These are phyloP conservation scores for Empidonax alnorum DNA, from an alignment of 2,113 vertebrate species.

Conservation along the genomic window DNA sequence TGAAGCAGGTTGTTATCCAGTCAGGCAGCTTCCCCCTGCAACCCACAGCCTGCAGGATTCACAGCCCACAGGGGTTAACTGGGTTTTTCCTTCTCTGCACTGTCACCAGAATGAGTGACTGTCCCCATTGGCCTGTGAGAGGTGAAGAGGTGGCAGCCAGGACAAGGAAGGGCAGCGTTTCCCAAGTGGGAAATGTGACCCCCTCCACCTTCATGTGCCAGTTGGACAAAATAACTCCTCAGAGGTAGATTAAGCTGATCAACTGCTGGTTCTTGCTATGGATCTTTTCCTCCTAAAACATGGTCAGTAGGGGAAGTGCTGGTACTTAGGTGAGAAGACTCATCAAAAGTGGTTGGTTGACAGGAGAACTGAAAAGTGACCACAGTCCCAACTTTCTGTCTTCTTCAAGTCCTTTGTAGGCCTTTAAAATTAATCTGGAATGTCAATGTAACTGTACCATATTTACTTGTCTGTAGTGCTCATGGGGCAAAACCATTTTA, in stretches of 20 bases:
- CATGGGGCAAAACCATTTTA: background rate
- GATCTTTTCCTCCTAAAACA: background rate
- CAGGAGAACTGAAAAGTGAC: background rate
- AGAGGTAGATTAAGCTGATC: background rate
- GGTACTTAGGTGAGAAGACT: background rate
- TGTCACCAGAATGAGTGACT: background rate
- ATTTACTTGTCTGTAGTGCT: background rate
- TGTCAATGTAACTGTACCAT: background rate
- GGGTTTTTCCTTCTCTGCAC: background rate
- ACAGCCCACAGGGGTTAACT: accelerated
- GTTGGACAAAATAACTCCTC: background rate
- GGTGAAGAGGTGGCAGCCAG: background rate
- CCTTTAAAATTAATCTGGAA: background rate
- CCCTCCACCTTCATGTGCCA: accelerated
- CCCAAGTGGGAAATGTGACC: background rate
- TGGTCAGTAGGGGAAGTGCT: background rate
- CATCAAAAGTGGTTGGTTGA: background rate
- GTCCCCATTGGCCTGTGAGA: background rate
- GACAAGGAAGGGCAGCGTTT: background rate
- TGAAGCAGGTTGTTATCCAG: background rate
- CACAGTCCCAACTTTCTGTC: background rate
- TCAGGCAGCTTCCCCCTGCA: background rate
- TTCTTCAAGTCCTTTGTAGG: background rate
- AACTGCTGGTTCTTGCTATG: background rate
- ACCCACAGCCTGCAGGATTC: background rate